Evolutionary conservation across 2,113 vertebrate species (phyloP).

Genomic region (Ceuthmochares aereus): DNA sequence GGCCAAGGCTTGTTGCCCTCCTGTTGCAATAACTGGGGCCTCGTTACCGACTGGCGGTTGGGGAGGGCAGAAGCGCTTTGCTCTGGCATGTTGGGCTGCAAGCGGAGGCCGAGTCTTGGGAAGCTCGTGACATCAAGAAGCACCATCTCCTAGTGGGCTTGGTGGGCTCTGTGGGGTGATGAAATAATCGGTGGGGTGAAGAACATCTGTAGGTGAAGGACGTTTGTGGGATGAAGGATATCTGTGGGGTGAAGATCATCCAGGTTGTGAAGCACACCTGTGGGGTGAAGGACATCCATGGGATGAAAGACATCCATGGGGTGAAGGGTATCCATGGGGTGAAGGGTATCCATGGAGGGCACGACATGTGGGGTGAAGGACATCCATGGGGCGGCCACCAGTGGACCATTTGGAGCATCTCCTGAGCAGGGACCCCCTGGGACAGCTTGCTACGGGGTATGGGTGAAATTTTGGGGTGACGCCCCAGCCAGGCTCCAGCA

Average conservation of each 20-base stretch:
- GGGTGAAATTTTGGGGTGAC: background rate
- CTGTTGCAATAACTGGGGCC: background rate
- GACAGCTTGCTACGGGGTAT: background rate
- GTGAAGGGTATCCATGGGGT: background rate
- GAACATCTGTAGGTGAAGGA: background rate
- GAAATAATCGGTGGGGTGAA: background rate
- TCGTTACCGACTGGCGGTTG: background rate
- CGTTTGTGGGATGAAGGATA: fast-evolving
- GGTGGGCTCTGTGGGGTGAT: fast-evolving
- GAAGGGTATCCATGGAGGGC: background rate
- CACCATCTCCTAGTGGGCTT: fast-evolving
- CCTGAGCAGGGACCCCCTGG: fast-evolving
- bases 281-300: background rate
- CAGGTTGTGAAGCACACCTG: background rate
- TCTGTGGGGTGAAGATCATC: background rate
- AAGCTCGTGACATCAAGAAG: fast-evolving
- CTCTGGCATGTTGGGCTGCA: background rate
- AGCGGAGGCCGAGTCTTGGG: background rate
- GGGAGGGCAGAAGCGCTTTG: background rate
- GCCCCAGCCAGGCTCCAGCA: fast-evolving
- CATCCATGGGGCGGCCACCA: fast-evolving
- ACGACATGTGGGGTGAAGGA: background rate
- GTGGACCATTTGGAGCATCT: background rate
- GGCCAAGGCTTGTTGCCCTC: slow-evolving; percentile 1
- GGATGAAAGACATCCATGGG: fast-evolving